Percentiles rank a stretch among this genome's conserved stretches.
These are phyloP conservation scores for Delichon dasypus DNA, from an alignment of 2,797 vertebrate species.

Conservation along the genomic window DNA sequence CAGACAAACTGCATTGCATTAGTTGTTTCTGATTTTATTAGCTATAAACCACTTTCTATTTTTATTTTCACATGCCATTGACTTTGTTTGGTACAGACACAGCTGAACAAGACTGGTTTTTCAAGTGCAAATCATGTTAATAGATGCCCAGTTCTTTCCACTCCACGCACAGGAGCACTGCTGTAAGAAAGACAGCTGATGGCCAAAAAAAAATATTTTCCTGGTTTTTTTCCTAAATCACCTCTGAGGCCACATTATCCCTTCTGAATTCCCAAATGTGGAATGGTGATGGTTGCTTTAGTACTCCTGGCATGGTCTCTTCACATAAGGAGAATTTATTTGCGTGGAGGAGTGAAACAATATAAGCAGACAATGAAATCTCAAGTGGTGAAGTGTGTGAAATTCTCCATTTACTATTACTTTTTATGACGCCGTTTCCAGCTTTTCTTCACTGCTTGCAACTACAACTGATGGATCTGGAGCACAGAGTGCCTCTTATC, in stretches of 20 bases:
- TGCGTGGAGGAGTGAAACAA: conserved; percentile 8
- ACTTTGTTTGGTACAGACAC: conserved; percentile 8
- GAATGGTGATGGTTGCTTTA: not conserved
- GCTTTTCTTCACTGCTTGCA: conserved; percentile 23
- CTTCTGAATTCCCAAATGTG: not conserved
- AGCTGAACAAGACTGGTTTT: not conserved
- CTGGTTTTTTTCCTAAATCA: not conserved
- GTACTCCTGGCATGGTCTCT: not conserved
- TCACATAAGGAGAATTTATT: conserved; percentile 24
- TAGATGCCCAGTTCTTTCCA: not conserved
- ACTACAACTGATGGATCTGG: not conserved
- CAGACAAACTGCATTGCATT: conserved; percentile 26
- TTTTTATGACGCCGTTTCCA: not conserved
- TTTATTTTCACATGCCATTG: conserved; percentile 46
- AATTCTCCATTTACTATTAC: conserved; percentile 8
- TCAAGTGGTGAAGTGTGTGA: conserved; percentile 25
- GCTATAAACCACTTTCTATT: conserved; percentile 28
- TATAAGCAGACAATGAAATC: not conserved
- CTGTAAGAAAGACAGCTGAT: not conserved
- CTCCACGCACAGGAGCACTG: not conserved
- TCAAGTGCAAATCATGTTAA: conserved; percentile 27
- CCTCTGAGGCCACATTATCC: not conserved
- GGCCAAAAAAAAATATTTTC: not conserved
- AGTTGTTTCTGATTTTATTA: conserved; percentile 49
- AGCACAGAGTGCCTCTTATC: conserved; percentile 1